Percentiles rank a stretch among this genome's conserved stretches.
These are phyloP conservation scores for Elachura formosa DNA, from an alignment of 2,113 vertebrate species.

Conservation along the genomic window DNA sequence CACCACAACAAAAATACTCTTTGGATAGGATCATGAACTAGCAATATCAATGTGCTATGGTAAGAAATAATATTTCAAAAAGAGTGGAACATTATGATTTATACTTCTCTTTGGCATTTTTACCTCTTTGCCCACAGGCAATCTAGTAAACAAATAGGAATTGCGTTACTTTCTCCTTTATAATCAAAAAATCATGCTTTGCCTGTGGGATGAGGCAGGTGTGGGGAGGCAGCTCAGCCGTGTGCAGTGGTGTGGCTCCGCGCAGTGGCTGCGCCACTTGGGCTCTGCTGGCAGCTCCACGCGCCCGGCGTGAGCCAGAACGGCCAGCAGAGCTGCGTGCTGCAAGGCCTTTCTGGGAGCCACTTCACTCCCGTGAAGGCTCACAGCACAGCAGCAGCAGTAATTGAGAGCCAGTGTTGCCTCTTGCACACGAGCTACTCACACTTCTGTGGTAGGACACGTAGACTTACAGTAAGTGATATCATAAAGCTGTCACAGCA, in stretches of 20 bases:
- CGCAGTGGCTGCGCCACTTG: background rate
- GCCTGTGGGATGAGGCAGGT: background rate
- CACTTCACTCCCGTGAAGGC: background rate
- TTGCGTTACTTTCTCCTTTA: background rate
- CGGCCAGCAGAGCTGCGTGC: background rate
- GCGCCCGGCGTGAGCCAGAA: background rate
- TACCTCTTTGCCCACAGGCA: background rate
- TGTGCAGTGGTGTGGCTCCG: accelerated
- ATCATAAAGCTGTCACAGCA: background rate
- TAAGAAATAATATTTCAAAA: background rate
- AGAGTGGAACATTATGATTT: background rate
- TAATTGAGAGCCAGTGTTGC: accelerated
- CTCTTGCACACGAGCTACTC: accelerated
- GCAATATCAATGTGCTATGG: background rate
- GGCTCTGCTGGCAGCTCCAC: background rate
- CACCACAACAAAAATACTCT: background rate
- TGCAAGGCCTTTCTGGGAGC: background rate
- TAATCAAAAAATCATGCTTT: background rate
- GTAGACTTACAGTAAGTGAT: background rate
- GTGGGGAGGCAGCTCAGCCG: background rate
- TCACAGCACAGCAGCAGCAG: background rate
- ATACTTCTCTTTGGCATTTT: background rate
- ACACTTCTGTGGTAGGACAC: accelerated
- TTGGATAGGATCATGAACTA: background rate
- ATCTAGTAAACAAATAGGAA: background rate